Conservation (phyloP, 2,797 vertebrate genomes). For the Pangasius sanitwongsei region DNA sequence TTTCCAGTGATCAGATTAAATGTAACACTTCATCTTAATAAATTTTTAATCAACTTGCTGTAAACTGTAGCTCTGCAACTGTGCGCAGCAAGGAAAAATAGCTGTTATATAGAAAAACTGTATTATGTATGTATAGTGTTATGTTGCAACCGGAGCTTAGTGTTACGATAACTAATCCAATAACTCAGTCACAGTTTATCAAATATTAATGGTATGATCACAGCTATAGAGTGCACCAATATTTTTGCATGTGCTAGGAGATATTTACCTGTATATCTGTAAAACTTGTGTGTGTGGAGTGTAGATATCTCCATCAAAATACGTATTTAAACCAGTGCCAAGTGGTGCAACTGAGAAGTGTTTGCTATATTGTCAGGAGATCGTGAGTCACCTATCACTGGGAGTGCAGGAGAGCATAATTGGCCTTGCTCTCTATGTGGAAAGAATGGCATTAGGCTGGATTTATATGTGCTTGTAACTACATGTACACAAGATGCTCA, state of each 20-base stretch:
- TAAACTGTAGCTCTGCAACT: neutral
- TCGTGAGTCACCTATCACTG: neutral
- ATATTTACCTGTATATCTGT: neutral
- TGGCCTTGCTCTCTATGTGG: neutral
- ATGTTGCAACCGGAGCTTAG: neutral
- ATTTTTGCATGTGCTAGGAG: neutral
- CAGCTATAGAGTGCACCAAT: neutral
- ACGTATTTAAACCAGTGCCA: neutral
- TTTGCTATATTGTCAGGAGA: neutral
- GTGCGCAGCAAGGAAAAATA: neutral
- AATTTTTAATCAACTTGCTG: neutral
- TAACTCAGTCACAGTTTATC: neutral
- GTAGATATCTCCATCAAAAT: neutral
- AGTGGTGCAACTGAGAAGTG: neutral
- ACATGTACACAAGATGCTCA: neutral
- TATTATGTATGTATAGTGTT: neutral
- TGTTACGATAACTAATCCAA: neutral
- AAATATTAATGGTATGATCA: conserved; percentile 13
- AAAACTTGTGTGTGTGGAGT: neutral
- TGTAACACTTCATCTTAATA: conserved; percentile 1
- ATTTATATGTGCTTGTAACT: conserved; percentile 9
- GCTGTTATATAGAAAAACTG: neutral
- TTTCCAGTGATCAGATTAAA: neutral
- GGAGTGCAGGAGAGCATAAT: conserved; percentile 2
- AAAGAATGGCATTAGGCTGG: neutral